A percentile compares a stretch with the other conserved stretches of the same genome.
These are phyloP conservation scores for Chaetodon auriga DNA, from an alignment of 2,113 vertebrate genomes.

Conservation along the genomic window DNA sequence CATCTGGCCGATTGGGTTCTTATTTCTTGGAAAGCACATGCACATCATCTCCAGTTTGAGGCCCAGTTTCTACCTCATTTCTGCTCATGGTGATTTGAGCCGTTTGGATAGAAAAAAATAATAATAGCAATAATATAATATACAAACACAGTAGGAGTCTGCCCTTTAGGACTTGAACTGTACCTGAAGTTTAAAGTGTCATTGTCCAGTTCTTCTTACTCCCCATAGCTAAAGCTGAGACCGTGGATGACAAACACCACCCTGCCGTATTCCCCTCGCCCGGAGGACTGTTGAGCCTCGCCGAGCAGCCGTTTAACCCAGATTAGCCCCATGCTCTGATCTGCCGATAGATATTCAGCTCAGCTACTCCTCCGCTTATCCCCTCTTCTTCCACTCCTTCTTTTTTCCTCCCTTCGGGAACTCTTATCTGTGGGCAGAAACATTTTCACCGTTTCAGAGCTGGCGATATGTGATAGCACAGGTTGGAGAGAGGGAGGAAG, in stretches of 20 bases:
- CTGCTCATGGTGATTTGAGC: too few species aligned
- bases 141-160: too few species aligned
- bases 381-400: constrained; percentile 44
- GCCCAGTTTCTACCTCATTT: too few species aligned
- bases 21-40: too few species aligned
- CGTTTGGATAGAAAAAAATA: too few species aligned
- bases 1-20: too few species aligned
- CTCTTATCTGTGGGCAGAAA: constrained; percentile 63
- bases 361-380: constrained; percentile 63
- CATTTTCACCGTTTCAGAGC: constrained; percentile 54
- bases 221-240: constrained; percentile 8
- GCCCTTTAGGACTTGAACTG: background rate
- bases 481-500: constrained; percentile 6
- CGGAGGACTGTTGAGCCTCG: constrained; percentile 48
- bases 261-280: constrained; percentile 33
- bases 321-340: constrained; percentile 75
- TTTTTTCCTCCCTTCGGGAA: constrained; percentile 42
- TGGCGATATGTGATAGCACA: constrained; percentile 34
- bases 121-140: too few species aligned
- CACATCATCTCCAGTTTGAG: too few species aligned
- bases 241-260: constrained; percentile 32
- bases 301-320: constrained; percentile 72
- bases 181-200: background rate
- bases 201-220: background rate
- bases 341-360: constrained; percentile 75